phyloP scores from a whole-genome alignment of 2,888 invertebrate genomes.

The Parelbella ahira region DNA sequence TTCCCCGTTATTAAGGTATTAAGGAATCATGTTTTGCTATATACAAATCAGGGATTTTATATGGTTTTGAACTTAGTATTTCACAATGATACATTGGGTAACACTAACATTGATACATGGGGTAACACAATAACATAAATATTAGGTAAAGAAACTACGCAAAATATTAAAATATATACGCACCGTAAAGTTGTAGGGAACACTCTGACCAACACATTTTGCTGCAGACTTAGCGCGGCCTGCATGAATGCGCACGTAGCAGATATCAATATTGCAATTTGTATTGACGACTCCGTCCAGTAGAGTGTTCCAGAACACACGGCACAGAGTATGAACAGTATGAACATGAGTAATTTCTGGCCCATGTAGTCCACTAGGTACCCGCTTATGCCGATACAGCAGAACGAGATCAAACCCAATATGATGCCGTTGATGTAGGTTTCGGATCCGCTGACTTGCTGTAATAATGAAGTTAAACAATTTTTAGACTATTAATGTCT shows the following conservation, averaged over 20 bases:
- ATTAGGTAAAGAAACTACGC: too few species aligned
- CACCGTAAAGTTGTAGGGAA: conserved; percentile 54
- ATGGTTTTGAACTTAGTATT: too few species aligned
- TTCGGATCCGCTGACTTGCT: conserved; percentile 46
- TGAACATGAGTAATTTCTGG: conserved; percentile 43
- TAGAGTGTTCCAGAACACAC: conserved; percentile 41
- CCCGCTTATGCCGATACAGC: conserved; percentile 38
- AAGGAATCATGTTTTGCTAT: too few species aligned
- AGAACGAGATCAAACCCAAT: conserved; percentile 40
- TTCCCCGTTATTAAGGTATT: too few species aligned
- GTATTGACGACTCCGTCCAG: conserved; percentile 45
- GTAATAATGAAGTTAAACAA: too few species aligned
- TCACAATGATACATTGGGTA: too few species aligned
- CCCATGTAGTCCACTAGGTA: conserved; percentile 41
- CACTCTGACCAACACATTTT: conserved; percentile 45
- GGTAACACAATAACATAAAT: too few species aligned
- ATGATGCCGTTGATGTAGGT: conserved; percentile 49
- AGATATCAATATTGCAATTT: conserved; percentile 46
- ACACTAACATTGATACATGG: too few species aligned
- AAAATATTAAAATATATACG: too few species aligned
- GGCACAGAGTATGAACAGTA: conserved; percentile 36
- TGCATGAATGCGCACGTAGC: conserved; percentile 47
- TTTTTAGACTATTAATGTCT: too few species aligned
- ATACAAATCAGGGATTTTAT: too few species aligned
- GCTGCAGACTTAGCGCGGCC: conserved; percentile 42